Evolutionary conservation across 2,113 vertebrate species (phyloP).

Genomic region (Indri indri): DNA sequence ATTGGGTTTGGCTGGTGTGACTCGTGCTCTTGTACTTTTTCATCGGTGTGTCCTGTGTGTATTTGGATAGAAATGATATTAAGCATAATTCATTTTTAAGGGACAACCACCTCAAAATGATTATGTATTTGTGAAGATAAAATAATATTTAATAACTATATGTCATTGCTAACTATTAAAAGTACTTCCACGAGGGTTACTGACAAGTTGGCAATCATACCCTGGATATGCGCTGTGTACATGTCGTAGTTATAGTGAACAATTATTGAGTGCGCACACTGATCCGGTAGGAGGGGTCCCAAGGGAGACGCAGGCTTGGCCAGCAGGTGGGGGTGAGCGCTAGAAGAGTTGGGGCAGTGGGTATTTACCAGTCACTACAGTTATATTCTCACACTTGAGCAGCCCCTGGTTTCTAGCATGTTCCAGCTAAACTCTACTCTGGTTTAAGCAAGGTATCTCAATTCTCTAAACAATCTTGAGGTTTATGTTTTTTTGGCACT

Average conservation of each 20-base stretch:
- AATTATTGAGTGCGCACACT: neutral
- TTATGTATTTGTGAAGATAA: neutral
- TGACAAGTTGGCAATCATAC: neutral
- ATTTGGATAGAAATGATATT: neutral
- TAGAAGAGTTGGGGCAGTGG: fast-evolving
- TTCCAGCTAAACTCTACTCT: neutral
- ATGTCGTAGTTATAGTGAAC: neutral
- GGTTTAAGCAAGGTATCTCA: neutral
- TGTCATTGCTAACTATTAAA: neutral
- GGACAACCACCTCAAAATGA: neutral
- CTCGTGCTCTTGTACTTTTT: neutral
- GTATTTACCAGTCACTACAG: neutral
- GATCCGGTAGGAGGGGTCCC: neutral
- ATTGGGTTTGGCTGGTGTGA: neutral
- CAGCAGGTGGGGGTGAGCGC: neutral
- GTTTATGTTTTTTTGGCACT: neutral
- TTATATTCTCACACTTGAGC: fast-evolving
- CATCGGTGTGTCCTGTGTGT: neutral
- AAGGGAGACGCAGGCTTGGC: fast-evolving
- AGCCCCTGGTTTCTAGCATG: too few relatives aligned
- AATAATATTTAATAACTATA: neutral
- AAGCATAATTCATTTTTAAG: neutral
- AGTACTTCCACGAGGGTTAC: neutral
- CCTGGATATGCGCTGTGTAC: neutral
- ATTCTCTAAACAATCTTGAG: neutral